phyloP scores from a whole-genome alignment of 2,888 invertebrate genomes.

The Rhogogaster chlorosoma region DNA sequence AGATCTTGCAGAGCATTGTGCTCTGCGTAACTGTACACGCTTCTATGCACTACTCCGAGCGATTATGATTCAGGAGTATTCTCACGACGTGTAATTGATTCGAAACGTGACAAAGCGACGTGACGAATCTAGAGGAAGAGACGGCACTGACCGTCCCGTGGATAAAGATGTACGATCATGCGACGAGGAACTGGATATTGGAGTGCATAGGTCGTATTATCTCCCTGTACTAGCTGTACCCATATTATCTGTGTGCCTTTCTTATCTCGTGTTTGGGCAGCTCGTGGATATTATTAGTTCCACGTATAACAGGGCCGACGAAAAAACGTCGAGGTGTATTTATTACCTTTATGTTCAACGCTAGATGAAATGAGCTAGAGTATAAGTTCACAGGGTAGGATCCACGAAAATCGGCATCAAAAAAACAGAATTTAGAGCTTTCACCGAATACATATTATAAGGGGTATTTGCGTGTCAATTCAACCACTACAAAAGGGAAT shows the following conservation, averaged over 20 bases:
- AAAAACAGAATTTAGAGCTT: no score
- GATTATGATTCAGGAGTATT: not conserved
- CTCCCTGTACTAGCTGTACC: constrained; percentile 50
- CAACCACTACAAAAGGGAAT: no score
- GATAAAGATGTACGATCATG: constrained; percentile 60
- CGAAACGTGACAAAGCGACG: constrained; percentile 27
- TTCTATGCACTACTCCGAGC: not conserved
- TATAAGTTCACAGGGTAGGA: not conserved
- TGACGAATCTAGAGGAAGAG: constrained; percentile 40
- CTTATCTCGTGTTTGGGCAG: constrained; percentile 71
- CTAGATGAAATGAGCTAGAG: not conserved
- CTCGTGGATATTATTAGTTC: constrained; percentile 60
- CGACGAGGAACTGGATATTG: not conserved
- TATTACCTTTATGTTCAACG: not conserved
- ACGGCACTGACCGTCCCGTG: constrained; percentile 62
- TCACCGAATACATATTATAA: no score
- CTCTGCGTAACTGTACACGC: not conserved
- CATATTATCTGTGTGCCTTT: constrained; percentile 64
- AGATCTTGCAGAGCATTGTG: not conserved
- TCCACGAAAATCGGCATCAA: no score
- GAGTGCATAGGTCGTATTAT: constrained; percentile 33
- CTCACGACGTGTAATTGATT: not conserved
- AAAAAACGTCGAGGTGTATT: not conserved
- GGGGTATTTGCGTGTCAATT: no score
- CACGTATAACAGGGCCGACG: not conserved